Conservation (phyloP, 2,797 vertebrate species). For the Danio jaintianensis region DNA sequence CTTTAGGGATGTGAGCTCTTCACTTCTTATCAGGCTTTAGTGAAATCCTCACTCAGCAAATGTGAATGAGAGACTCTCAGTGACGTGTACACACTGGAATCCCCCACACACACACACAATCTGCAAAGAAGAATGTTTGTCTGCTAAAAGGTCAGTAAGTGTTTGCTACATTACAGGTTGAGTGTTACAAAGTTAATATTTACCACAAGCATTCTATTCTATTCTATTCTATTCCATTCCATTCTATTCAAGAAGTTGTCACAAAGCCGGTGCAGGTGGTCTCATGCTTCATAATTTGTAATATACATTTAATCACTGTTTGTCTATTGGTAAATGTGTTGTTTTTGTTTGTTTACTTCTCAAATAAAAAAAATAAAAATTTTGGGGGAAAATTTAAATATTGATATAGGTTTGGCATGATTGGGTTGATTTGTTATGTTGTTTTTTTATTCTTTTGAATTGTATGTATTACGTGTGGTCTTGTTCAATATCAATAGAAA, state of each 20-base stretch:
- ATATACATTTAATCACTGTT: too few relatives aligned
- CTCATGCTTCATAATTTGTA: too few relatives aligned
- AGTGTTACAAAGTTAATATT: background rate
- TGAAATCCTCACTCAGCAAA: constrained; percentile 81
- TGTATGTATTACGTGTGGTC: too few relatives aligned
- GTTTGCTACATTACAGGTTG: background rate
- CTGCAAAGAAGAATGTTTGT: background rate
- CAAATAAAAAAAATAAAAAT: too few relatives aligned
- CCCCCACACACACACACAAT: background rate
- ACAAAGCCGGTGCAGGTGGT: background rate
- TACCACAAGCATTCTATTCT: background rate
- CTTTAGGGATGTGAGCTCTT: constrained; percentile 70
- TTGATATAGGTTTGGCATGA: too few relatives aligned
- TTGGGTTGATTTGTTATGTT: too few relatives aligned
- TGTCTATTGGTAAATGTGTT: too few relatives aligned
- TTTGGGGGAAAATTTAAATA: too few relatives aligned
- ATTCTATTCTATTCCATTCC: background rate
- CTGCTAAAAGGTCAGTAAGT: constrained; percentile 7
- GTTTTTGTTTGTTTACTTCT: too few relatives aligned
- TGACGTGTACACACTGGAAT: constrained; percentile 37
- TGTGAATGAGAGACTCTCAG: constrained; percentile 71
- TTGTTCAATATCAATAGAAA: too few relatives aligned
- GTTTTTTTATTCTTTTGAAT: too few relatives aligned
- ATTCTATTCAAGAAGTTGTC: too few relatives aligned
- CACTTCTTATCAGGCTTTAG: constrained; percentile 77